These are phyloP conservation scores for Phaethon lepturus DNA, from an alignment of 2,113 vertebrate species.

Conservation along the genomic window DNA sequence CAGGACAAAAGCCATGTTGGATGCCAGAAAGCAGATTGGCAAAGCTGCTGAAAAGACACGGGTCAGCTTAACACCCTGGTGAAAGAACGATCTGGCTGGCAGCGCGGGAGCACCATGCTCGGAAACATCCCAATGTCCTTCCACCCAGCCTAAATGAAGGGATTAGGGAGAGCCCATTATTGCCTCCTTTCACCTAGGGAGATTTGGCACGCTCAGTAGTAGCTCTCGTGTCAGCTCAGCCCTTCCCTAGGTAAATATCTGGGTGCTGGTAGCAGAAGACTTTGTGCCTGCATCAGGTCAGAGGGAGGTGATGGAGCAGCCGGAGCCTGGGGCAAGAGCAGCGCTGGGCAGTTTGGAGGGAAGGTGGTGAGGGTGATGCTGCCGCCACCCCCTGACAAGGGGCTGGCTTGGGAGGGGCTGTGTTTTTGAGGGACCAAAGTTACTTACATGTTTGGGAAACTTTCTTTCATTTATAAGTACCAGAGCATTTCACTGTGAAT, in stretches of 20 bases:
- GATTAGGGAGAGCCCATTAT: neutral
- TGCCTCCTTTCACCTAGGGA: neutral
- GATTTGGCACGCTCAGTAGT: neutral
- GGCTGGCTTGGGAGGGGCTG: neutral
- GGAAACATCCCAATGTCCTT: neutral
- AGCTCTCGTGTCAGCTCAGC: neutral
- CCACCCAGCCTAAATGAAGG: neutral
- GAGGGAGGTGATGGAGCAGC: neutral
- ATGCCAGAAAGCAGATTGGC: neutral
- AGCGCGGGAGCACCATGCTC: rapidly evolving
- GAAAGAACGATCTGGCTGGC: neutral
- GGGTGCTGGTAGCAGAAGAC: neutral
- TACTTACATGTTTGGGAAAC: neutral
- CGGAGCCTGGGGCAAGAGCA: neutral
- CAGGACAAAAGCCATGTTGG: neutral
- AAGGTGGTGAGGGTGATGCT: neutral
- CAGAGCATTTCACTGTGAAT: neutral
- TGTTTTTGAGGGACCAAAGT: neutral
- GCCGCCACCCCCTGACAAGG: neutral
- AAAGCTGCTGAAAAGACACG: neutral
- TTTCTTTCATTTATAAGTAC: neutral
- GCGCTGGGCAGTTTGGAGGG: neutral
- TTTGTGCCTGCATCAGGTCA: neutral
- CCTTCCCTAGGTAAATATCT: neutral
- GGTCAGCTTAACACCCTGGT: neutral